Conservation (phyloP, 2,888 invertebrate species). For the Pseudoips prasinana region DNA sequence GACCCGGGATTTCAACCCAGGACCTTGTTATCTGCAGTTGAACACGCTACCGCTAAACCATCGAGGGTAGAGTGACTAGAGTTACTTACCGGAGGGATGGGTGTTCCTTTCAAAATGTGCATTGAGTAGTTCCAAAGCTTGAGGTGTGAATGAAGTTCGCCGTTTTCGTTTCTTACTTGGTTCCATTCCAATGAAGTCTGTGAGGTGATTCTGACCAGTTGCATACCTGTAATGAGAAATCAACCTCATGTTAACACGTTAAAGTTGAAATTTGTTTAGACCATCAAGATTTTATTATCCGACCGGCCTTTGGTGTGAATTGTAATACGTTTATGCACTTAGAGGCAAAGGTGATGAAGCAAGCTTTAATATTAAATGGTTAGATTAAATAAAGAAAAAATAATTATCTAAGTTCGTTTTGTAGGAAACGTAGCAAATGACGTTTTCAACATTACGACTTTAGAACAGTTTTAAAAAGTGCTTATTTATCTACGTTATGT, state of each 20-base stretch:
- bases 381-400: too few species aligned
- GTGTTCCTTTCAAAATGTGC: conserved; percentile 98
- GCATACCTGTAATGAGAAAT: conserved; percentile 87
- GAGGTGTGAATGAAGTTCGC: conserved; percentile 98
- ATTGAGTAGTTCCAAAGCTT: conserved; percentile 96
- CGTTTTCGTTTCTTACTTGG: conserved; percentile 98
- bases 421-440: too few species aligned
- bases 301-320: conserved; percentile 16
- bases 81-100: conserved; percentile 94
- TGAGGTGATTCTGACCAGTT: conserved; percentile 95
- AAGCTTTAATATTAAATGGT: conserved; percentile 5
- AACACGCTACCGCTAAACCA: too few species aligned
- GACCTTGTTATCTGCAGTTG: too few species aligned
- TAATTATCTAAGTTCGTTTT: too few species aligned
- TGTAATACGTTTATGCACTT: conserved; percentile 8
- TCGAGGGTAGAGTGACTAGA: too few species aligned
- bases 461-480: too few species aligned
- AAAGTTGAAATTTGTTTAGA: conserved; percentile 10
- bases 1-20: too few species aligned
- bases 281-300: conserved; percentile 19
- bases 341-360: conserved; percentile 12
- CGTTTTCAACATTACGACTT: too few species aligned
- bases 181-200: conserved; percentile 97
- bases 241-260: conserved; percentile 15
- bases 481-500: too few species aligned